These are phyloP conservation scores for Entomobrya multifasciata DNA, from an alignment of 2,888 invertebrate genomes.

Conservation along the genomic window DNA sequence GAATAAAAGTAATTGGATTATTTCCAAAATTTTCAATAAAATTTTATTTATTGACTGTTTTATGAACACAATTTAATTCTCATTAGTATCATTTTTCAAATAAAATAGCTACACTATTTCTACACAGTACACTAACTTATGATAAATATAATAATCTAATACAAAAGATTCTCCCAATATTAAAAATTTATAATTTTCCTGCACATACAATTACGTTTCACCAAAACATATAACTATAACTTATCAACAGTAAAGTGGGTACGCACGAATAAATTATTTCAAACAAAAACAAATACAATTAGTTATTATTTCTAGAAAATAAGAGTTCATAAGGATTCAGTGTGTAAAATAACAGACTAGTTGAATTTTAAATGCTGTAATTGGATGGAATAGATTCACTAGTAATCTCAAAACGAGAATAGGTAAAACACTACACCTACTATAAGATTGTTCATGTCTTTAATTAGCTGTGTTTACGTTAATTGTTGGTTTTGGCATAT, in stretches of 20 bases:
- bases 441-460: neutral
- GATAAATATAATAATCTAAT: no score
- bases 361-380: conserved; percentile 21
- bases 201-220: neutral
- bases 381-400: conserved; percentile 31
- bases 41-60: no score
- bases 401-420: neutral
- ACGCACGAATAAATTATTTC: no score
- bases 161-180: neutral
- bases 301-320: no score
- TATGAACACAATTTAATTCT: no score
- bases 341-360: conserved; percentile 23
- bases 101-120: no score
- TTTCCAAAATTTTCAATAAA: no score
- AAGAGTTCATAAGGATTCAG: neutral
- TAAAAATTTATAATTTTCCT: neutral
- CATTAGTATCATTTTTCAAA: no score
- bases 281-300: no score
- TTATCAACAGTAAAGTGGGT: no score
- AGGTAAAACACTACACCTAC: neutral
- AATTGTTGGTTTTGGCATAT: neutral
- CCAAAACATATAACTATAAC: neutral
- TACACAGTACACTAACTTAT: no score
- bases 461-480: neutral
- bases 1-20: no score